Evolutionary conservation across 1,140 invertebrate genomes (phyloP).

Genomic region (Cyclargus thomasi): DNA sequence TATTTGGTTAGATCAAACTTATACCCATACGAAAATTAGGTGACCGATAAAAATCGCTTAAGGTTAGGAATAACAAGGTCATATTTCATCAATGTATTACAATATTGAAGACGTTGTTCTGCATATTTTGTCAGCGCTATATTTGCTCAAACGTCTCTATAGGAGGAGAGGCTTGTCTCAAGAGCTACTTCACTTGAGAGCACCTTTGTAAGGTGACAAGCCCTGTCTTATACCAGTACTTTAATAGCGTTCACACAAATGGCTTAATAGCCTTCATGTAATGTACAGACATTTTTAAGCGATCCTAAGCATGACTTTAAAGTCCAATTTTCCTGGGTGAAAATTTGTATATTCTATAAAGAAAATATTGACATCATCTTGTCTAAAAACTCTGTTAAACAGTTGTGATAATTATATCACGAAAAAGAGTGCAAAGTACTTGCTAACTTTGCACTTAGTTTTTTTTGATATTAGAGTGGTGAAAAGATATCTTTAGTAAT

Average conservation of each 20-base stretch:
- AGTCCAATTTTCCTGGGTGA: no score
- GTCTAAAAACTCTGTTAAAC: no score
- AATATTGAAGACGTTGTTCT: slow-evolving; percentile 51
- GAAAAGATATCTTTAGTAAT: no score
- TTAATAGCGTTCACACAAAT: slow-evolving; percentile 33
- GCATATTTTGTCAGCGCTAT: slow-evolving; percentile 55
- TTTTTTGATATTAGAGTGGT: no score
- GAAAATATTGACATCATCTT: no score
- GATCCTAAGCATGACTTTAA: no score
- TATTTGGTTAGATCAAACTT: no score
- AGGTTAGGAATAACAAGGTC: neutral
- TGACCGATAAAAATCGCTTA: neutral
- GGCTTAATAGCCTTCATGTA: slow-evolving; percentile 6
- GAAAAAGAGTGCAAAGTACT: no score
- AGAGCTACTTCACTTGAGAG: slow-evolving; percentile 51
- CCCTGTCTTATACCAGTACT: slow-evolving; percentile 59
- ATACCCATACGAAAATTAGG: neutral
- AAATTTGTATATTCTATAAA: no score
- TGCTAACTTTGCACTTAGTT: no score
- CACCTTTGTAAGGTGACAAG: slow-evolving; percentile 56
- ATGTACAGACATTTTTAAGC: no score
- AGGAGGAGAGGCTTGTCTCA: slow-evolving; percentile 52
- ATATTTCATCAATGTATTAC: slow-evolving; percentile 37
- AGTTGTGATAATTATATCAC: no score
- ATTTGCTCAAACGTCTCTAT: slow-evolving; percentile 57